These are phyloP conservation scores for Cavia aperea DNA, from an alignment of 2,113 vertebrate genomes.

Conservation along the genomic window DNA sequence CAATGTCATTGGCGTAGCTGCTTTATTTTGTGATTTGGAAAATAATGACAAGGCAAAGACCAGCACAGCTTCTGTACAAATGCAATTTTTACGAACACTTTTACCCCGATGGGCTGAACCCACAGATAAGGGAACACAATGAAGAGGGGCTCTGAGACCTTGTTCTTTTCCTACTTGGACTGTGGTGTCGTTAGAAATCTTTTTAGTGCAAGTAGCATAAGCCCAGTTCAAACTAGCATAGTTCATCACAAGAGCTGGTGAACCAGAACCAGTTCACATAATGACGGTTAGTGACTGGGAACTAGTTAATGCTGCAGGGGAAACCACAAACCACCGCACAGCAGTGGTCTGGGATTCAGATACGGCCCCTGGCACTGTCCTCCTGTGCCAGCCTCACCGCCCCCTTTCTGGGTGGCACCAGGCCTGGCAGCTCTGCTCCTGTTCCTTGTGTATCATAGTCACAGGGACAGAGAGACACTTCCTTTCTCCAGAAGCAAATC, in stretches of 20 bases:
- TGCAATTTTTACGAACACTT: neutral
- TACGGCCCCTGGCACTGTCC: neutral
- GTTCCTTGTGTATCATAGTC: neutral
- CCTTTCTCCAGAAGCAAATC: neutral
- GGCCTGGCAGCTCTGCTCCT: neutral
- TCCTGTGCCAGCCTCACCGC: neutral
- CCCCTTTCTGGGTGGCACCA: neutral
- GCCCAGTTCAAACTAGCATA: neutral
- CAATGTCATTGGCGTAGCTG: neutral
- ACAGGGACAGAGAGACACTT: neutral
- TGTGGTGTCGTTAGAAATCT: neutral
- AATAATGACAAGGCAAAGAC: neutral
- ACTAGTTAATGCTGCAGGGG: neutral
- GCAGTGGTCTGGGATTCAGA: neutral
- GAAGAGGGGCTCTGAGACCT: neutral
- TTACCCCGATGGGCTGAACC: neutral
- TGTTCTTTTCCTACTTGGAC: neutral
- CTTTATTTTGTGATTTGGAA: neutral
- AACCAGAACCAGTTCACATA: neutral
- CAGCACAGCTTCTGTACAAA: neutral
- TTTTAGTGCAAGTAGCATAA: constrained; percentile 18
- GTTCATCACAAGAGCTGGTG: neutral
- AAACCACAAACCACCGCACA: neutral
- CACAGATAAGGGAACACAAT: neutral
- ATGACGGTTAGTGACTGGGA: neutral